Evolutionary conservation across 2,797 vertebrate genomes (phyloP), one percentile per base, ranked within the genome.

Genomic region (Siniperca obscura): DNA sequence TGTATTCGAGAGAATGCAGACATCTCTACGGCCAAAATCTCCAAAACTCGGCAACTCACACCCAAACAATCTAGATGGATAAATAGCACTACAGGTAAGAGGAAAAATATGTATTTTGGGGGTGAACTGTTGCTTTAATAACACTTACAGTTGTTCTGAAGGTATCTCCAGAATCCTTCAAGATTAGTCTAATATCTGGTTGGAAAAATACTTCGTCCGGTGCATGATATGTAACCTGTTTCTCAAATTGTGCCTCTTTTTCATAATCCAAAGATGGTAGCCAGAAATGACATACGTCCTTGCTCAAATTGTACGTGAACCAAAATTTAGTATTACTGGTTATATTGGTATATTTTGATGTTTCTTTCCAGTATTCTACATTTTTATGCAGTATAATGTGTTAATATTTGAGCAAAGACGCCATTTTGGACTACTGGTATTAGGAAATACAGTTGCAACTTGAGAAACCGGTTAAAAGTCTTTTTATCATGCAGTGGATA

Each of bases 231-330:
- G 27, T 7, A 17, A 27, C 34, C 38, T 0, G 14, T 71, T 56
- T 46, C 21, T 36, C 7, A 38, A 30, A 0, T 74, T 52, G 25
- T 0, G 0, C 3, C n/a, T 50, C 5, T 48, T 53, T 67, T 38
- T 69, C 10, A 3, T 4, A 6, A n/a, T 56, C 5, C 2, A 53
- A 62, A 74, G 0, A 34, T 7, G 8, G 11, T 14, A 12, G 5
- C 0, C 0, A 0, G 11, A 60, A 53, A 60, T 55, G 7, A 66
- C 3, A 1, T n/a, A 57, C n/a, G 14, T 40, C 14, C 19, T 27
- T 74, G 21, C 19, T 19, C 21, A 65, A 7, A 44, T 65, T 83
- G 7, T 53, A 4, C 1, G 3, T 27, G 7, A 38, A 52, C 21
- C 25, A 57, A 17, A 59, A 42, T 22, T 9, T 27, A 14, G 2